Evolutionary conservation across 2,113 vertebrate genomes (phyloP).

Genomic region (Podarcis cretensis): DNA sequence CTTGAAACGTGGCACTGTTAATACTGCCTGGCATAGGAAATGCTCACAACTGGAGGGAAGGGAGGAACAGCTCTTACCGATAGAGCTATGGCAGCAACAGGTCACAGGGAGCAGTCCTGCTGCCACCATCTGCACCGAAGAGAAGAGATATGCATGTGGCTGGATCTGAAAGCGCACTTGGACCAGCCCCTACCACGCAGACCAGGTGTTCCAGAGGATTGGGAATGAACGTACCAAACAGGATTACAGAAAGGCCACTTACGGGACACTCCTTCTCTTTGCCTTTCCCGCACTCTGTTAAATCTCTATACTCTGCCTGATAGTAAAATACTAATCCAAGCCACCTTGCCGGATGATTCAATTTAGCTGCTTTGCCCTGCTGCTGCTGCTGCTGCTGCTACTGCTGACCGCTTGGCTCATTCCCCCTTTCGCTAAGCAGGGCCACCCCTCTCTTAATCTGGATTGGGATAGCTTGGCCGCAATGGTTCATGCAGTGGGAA

Average conservation of each 20-base stretch:
- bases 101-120: background rate
- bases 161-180: background rate
- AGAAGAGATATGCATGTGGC: background rate
- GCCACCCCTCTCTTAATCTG: background rate
- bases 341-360: background rate
- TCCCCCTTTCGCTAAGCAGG: background rate
- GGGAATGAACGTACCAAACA: slow-evolving; percentile 50
- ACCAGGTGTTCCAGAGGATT: slow-evolving; percentile 11
- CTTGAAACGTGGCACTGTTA: background rate
- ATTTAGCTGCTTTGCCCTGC: background rate
- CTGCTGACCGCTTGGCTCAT: background rate
- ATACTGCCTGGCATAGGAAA: background rate
- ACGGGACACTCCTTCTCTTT: slow-evolving; percentile 52
- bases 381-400: too few relatives aligned
- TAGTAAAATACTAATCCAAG: slow-evolving; percentile 40
- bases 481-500: too few relatives aligned
- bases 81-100: background rate
- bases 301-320: slow-evolving; percentile 9
- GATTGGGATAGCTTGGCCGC: too few relatives aligned
- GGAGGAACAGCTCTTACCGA: background rate
- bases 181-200: background rate
- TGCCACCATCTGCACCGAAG: background rate
- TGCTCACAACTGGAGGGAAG: background rate
- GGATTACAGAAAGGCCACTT: slow-evolving; percentile 62
- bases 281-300: background rate